Base-by-base conservation (phyloP, 2,797 vertebrate species). In the Eulemur mongoz region DNA sequence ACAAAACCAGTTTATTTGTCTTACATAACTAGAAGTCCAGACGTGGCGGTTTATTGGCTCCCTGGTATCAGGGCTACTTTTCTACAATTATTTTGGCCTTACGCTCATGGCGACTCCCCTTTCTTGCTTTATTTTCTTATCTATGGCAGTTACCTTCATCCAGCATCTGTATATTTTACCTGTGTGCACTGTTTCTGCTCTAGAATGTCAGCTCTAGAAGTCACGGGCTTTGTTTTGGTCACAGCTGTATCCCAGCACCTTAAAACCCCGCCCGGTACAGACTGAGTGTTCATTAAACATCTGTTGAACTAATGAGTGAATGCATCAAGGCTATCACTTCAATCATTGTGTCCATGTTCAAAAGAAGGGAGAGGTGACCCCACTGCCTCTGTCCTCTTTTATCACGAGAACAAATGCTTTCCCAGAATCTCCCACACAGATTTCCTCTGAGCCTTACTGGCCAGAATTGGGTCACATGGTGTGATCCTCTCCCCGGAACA, bases 1-100 rank as follows among this genome's bases (percentile, higher is more conserved):
- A 82, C 81, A 85, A 89, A 97, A 95, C 93, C 80, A 43, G 88
- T 91, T 93, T 50, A 79, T 76, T 91, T 81, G 82, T 93, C 82
- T 75, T 75, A 92, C 75, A 25, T 35, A 54, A 88, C 76, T 25
- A 38, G 30, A 69, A 78, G 91, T n/a, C 40, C 75, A 48, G 59
- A 40, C 50, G 45, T 8, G 20, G 75, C 4, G 14, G 25, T 61
- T 67, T 67, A 20, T 27, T 27, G 88, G 73, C n/a, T 94, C 67
- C 35, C 76, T 25, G 13, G n/a, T n/a, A 45, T 14, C 4, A 11
- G 59, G 43, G 63, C 57, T 80, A 50, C 52, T 84, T 90, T 22
- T 52, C 9, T 13, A 30, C 43, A 8, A 23, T 45, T 18, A 9
- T 35, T 84, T 52, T 35, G 52, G 30, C 76, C 23, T 70, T 23